Conservation (phyloP, 2,113 vertebrate genomes). For the Urocolius indicus region DNA sequence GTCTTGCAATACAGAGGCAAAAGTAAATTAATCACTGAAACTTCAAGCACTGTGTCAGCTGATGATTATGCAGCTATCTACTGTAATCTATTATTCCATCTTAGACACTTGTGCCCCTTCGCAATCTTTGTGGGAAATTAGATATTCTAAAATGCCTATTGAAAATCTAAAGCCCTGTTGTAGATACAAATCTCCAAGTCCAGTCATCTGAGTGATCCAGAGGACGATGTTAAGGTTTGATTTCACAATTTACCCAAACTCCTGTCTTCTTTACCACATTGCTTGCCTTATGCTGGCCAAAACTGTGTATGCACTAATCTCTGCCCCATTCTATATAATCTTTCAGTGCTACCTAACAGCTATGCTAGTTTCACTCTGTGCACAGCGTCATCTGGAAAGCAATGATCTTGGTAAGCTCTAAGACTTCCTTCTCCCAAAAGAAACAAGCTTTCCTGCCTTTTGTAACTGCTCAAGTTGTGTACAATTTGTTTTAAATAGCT, state of each 20-base stretch:
- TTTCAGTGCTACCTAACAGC: neutral
- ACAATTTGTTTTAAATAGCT: neutral
- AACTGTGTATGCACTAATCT: rapidly evolving
- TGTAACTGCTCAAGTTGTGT: neutral
- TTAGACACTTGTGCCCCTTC: neutral
- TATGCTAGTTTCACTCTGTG: neutral
- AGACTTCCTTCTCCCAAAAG: neutral
- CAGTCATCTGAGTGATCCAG: neutral
- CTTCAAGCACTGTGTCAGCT: neutral
- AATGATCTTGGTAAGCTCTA: neutral
- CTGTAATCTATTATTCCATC: neutral
- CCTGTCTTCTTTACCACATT: neutral
- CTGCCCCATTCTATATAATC: neutral
- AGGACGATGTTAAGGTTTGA: neutral
- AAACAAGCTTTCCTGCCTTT: neutral
- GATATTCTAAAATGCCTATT: neutral
- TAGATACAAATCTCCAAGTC: neutral
- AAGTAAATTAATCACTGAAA: neutral
- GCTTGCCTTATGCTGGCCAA: neutral
- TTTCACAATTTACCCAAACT: neutral
- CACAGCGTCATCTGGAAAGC: neutral
- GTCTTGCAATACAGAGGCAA: neutral
- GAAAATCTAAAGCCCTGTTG: neutral
- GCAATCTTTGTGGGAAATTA: neutral
- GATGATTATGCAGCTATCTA: neutral